Base-by-base conservation (phyloP, 2,888 invertebrate species). In the Strigamia crassipes region DNA sequence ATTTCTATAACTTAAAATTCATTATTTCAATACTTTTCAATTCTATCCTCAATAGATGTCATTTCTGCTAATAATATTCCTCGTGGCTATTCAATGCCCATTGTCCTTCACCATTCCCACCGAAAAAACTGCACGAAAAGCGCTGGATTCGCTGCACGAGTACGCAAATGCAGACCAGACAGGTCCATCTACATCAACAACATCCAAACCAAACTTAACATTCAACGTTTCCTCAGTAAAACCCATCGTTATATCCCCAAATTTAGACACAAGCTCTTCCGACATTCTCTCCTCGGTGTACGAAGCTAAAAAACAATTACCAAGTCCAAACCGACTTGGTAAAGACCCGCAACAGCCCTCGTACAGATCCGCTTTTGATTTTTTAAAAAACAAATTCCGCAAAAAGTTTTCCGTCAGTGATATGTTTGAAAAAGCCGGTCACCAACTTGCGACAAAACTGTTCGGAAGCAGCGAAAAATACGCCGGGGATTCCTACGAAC, bases 371-470 rank as follows among this genome's bases (percentile, higher is more conserved):
- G 46, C 46, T 46, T 13, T 46, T 1, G 46, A 46, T n/a, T 46
- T 46, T 15, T 1, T 46, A 0, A 46, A 46, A n/a, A 13, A 46
- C 4, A 46, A 46, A 46, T 46, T 46, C 15, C 46, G 15, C 13
- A 46, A 46, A n/a, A 12, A 46, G 15, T 78, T 78, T n/a, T 78
- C 78, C 15, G n/a, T 78, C 78, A 78, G 78, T n/a, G 21, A 38
- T 15, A 27, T 78, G 13, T 78, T 78, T 18, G 78, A 78, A 38
- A 78, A 38, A 78, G 78, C 78, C 27, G 78, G 78, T 34, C 31
- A 78, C 3, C 12, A 78, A 15, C 18, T 78, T 4, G 78, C 78
- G 12, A 10, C 13, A n/a, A 78, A 31, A 78, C 38, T 78, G 4
- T 78, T 78, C 38, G 78, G 78, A 18, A 73, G 73, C 73, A 5